phyloP scores from a whole-genome alignment of 1,140 invertebrate species.

The Lycorma delicatula region DNA sequence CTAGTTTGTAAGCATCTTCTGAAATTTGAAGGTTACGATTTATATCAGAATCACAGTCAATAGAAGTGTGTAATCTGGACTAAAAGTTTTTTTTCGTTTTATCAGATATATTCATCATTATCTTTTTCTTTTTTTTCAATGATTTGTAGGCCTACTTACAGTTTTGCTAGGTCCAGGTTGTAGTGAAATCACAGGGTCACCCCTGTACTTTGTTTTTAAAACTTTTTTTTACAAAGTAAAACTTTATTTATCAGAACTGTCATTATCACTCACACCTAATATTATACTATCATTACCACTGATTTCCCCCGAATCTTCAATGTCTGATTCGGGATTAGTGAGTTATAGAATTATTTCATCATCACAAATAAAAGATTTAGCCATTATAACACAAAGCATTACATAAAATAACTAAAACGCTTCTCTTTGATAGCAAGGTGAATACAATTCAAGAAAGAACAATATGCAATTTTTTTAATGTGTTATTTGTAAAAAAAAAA shows the following conservation, averaged over 20 bases:
- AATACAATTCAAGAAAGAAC: no score
- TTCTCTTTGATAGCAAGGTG: no score
- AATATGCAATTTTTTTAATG: no score
- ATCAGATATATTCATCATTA: not conserved
- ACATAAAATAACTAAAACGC: no score
- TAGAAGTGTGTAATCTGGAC: not conserved
- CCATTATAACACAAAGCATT: no score
- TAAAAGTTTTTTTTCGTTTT: not conserved
- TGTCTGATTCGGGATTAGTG: not conserved
- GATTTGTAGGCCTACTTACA: not conserved
- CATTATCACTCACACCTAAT: not conserved
- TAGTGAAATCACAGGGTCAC: not conserved
- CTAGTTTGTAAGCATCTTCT: not conserved
- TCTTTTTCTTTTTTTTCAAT: not conserved
- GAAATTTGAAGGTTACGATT: not conserved
- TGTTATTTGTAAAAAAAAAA: no score
- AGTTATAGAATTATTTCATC: not conserved
- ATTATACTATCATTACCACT: not conserved
- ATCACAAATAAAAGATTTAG: no score
- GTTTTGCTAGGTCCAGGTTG: not conserved
- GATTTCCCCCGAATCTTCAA: not conserved
- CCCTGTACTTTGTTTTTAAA: no score
- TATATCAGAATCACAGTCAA: not conserved
- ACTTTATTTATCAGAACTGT: no score
- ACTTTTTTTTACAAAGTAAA: no score